These are phyloP conservation scores for Chloroclysta siterata DNA, from an alignment of 2,888 invertebrate species.

Conservation along the genomic window DNA sequence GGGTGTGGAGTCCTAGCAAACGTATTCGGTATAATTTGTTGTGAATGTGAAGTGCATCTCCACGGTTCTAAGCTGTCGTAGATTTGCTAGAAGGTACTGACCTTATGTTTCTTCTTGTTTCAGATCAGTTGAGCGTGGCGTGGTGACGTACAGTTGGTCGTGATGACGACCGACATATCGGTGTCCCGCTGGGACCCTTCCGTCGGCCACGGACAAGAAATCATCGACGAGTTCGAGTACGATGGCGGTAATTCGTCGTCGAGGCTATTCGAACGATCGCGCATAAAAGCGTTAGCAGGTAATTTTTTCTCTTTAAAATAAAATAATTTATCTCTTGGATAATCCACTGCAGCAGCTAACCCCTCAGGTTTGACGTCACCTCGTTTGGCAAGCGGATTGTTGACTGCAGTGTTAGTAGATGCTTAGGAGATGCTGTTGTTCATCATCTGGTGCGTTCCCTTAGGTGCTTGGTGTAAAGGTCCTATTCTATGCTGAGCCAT, in stretches of 20 bases:
- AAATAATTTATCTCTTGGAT: neutral
- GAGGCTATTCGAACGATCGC: constrained; percentile 98
- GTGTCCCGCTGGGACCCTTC: constrained; percentile 98
- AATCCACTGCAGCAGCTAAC: no score
- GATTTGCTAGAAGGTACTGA: constrained; percentile 5
- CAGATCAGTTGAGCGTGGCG: constrained; percentile 78
- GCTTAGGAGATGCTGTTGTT: no score
- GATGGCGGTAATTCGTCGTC: constrained; percentile 99
- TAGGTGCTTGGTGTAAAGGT: no score
- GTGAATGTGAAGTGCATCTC: constrained; percentile 28
- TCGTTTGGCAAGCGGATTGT: no score
- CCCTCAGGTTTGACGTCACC: no score
- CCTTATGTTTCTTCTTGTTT: constrained; percentile 42
- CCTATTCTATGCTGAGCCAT: no score
- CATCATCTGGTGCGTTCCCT: no score
- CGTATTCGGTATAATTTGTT: constrained; percentile 24
- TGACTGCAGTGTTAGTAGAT: no score
- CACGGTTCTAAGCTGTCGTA: neutral
- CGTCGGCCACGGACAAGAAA: constrained; percentile 93
- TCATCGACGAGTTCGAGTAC: constrained; percentile 99
- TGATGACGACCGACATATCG: constrained; percentile 98
- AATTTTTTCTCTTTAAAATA: constrained; percentile 38
- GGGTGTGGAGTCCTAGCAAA: constrained; percentile 41
- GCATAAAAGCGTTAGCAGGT: constrained; percentile 99
- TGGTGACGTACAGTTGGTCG: constrained; percentile 76